A percentile compares a stretch with the other conserved stretches of the same genome.
Evolutionary conservation across 2,888 invertebrate species (phyloP).

Genomic region (Agriopis marginaria): DNA sequence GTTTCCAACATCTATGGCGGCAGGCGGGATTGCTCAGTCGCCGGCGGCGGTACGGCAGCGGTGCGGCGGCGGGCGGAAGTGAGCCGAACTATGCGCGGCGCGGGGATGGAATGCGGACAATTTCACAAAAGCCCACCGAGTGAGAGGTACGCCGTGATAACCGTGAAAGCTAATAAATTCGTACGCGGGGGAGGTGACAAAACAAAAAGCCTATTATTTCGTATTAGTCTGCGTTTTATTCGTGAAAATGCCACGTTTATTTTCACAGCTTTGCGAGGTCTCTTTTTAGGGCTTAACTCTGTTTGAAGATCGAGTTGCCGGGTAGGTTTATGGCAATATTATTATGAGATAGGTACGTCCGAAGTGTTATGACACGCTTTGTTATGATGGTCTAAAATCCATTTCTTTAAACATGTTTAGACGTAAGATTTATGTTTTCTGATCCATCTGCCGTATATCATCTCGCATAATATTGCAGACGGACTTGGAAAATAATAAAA

Average conservation of each 20-base stretch:
- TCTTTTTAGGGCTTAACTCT: constrained; percentile 39
- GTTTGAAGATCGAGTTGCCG: constrained; percentile 35
- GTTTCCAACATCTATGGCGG: constrained; percentile 67
- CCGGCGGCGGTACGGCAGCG: constrained; percentile 53
- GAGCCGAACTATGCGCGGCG: constrained; percentile 70
- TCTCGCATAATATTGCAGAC: constrained; percentile 81
- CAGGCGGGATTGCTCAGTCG: constrained; percentile 2
- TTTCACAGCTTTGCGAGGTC: constrained; percentile 41
- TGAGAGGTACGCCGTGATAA: constrained; percentile 78
- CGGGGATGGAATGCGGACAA: constrained; percentile 74
- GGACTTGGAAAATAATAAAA: constrained; percentile 82
- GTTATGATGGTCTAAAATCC: neutral
- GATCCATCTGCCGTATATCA: constrained; percentile 76
- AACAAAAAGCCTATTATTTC: constrained; percentile 69
- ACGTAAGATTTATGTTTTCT: constrained; percentile 81
- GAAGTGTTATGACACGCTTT: neutral
- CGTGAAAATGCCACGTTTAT: constrained; percentile 43
- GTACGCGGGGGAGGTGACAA: constrained; percentile 68
- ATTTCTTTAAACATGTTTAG: constrained; percentile 74
- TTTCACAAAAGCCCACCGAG: constrained; percentile 76
- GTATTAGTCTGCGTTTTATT: constrained; percentile 48
- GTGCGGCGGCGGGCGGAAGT: constrained; percentile 61
- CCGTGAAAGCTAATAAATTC: constrained; percentile 79
- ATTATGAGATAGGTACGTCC: constrained; percentile 12
- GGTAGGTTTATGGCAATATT: constrained; percentile 43